Conservation (phyloP, 1,140 invertebrate species). For the Tetranychus cinnabarinus region DNA sequence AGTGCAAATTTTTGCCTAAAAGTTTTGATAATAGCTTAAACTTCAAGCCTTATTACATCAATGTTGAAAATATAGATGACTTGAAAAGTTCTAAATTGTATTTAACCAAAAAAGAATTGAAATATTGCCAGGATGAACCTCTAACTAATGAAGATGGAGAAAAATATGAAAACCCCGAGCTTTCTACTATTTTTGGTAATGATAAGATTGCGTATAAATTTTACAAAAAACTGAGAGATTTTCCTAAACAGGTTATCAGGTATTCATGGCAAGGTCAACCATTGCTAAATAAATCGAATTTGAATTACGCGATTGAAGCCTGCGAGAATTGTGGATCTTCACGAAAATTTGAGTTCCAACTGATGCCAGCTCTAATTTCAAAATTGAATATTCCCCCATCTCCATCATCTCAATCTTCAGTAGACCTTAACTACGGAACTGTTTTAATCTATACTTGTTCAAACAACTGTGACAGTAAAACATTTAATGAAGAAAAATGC, state of each 20-base stretch:
- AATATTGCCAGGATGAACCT: neutral
- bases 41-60: constrained; percentile 5
- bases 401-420: neutral
- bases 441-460: constrained; percentile 5
- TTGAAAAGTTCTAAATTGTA: neutral
- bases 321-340: neutral
- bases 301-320: too few species aligned
- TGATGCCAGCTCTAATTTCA: constrained; percentile 6
- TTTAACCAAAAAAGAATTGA: neutral
- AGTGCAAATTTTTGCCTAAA: neutral
- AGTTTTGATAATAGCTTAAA: neutral
- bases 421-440: constrained; percentile 4
- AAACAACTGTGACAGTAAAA: neutral
- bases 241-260: constrained; percentile 5
- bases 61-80: neutral
- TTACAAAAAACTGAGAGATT: constrained; percentile 2
- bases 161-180: constrained; percentile 2
- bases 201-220: constrained; percentile 6
- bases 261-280: constrained; percentile 5
- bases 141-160: neutral
- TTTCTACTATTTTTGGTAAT: neutral
- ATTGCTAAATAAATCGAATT: neutral
- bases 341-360: constrained; percentile 5
- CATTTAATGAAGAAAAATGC: neutral
- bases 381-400: neutral